Conservation (phyloP, 2,888 invertebrate genomes). For the Candidula unifasciata region DNA sequence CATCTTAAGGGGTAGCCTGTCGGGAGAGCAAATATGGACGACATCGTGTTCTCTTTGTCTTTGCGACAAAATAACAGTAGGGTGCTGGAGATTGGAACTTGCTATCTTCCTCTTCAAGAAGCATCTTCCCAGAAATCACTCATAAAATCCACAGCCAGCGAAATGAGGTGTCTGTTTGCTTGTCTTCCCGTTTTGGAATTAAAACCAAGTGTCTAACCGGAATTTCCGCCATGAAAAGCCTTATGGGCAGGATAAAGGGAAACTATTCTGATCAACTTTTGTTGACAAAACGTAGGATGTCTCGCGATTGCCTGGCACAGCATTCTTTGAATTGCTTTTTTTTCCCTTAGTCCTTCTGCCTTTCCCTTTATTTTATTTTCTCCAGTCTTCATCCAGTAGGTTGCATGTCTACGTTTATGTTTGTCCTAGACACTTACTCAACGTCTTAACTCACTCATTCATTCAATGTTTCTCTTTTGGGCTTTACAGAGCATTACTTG, state of each 20-base stretch:
- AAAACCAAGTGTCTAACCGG: no score
- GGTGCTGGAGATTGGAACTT: not conserved
- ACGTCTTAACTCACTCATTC: not conserved
- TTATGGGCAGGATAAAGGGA: no score
- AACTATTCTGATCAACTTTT: no score
- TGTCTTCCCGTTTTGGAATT: not conserved
- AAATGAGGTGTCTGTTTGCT: constrained; percentile 4
- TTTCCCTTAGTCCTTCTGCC: not conserved
- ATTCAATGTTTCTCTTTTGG: not conserved
- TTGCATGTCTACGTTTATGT: not conserved
- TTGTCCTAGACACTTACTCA: not conserved
- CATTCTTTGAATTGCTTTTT: not conserved
- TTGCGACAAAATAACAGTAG: not conserved
- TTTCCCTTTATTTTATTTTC: not conserved
- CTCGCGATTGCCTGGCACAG: no score
- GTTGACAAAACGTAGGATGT: no score
- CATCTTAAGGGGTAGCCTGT: not conserved
- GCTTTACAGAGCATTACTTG: not conserved
- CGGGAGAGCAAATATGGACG: not conserved
- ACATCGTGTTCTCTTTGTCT: not conserved
- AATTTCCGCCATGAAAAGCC: no score
- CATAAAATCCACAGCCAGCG: not conserved
- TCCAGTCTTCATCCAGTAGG: not conserved
- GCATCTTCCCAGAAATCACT: not conserved
- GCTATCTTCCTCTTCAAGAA: not conserved